Conservation (phyloP, 2,113 vertebrate genomes). For the Albula glossodonta region DNA sequence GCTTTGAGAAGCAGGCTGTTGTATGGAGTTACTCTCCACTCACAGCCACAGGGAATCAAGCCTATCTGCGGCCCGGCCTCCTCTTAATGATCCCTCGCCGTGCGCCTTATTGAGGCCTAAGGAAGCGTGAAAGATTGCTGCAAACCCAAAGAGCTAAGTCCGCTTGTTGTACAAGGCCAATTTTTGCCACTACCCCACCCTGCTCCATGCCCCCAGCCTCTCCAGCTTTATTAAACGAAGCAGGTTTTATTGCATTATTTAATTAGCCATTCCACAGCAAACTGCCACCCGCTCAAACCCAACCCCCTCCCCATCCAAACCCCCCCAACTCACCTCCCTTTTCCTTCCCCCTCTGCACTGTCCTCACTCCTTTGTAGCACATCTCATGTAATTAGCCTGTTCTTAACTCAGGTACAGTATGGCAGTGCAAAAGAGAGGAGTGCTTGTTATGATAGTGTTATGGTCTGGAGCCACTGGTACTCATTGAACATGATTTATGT, state of each 20-base stretch:
- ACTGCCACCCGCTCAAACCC: constrained; percentile 59
- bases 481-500: too few relatives aligned
- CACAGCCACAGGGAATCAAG: constrained; percentile 51
- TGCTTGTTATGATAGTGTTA: not conserved
- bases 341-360: not conserved
- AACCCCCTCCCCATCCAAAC: constrained; percentile 45
- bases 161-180: constrained; percentile 88
- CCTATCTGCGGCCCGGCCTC: constrained; percentile 62
- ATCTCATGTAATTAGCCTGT: constrained; percentile 62
- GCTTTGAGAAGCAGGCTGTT: constrained; percentile 56
- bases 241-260: constrained; percentile 76
- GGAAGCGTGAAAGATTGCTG: constrained; percentile 89
- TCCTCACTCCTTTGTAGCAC: constrained; percentile 48
- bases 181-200: constrained; percentile 69
- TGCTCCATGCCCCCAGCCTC: constrained; percentile 57
- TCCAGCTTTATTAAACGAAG: constrained; percentile 79
- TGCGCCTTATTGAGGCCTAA: constrained; percentile 84
- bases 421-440: constrained; percentile 34
- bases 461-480: too few relatives aligned
- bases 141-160: constrained; percentile 86
- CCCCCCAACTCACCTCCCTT: constrained; percentile 31
- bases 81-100: constrained; percentile 77
- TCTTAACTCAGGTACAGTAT: not conserved
- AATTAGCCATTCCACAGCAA: constrained; percentile 77
- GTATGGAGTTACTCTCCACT: constrained; percentile 47